Conservation (phyloP, 2,888 invertebrate species). For the Clunio marinus region DNA sequence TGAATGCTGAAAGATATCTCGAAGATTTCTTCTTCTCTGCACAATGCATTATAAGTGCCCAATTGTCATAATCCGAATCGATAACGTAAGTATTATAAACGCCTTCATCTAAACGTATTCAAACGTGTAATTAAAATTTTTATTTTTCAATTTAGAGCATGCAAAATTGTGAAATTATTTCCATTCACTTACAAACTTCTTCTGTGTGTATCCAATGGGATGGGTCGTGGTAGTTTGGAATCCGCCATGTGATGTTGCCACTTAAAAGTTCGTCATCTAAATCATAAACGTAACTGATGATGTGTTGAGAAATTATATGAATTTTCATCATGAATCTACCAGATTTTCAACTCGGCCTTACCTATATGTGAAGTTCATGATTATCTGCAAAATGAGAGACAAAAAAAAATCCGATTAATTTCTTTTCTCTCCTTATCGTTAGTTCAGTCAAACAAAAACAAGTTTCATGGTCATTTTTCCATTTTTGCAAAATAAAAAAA, state of each 20-base stretch:
- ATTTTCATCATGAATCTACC: no score
- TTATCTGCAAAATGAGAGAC: slow-evolving; percentile 57
- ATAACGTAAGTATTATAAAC: slow-evolving; percentile 83
- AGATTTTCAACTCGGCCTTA: no score
- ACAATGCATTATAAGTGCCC: slow-evolving; percentile 79
- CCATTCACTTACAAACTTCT: slow-evolving; percentile 41
- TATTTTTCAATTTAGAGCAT: no score
- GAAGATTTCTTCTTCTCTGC: slow-evolving; percentile 76
- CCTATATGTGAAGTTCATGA: slow-evolving; percentile 89
- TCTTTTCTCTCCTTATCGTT: background rate
- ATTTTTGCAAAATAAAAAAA: background rate
- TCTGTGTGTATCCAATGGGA: slow-evolving; percentile 84
- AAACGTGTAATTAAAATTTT: background rate
- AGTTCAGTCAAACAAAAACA: background rate
- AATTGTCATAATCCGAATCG: slow-evolving; percentile 78
- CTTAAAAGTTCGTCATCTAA: slow-evolving; percentile 72
- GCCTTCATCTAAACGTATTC: slow-evolving; percentile 64
- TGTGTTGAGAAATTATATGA: no score
- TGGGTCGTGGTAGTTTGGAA: slow-evolving; percentile 66
- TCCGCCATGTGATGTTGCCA: slow-evolving; percentile 83
- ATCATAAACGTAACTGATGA: slow-evolving; percentile 78
- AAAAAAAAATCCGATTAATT: background rate
- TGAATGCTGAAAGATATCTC: slow-evolving; percentile 75
- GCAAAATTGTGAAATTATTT: slow-evolving; percentile 33
- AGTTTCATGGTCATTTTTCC: background rate